phyloP scores from a whole-genome alignment of 2,888 invertebrate genomes.

The Pseudeuparius sepicola region DNA sequence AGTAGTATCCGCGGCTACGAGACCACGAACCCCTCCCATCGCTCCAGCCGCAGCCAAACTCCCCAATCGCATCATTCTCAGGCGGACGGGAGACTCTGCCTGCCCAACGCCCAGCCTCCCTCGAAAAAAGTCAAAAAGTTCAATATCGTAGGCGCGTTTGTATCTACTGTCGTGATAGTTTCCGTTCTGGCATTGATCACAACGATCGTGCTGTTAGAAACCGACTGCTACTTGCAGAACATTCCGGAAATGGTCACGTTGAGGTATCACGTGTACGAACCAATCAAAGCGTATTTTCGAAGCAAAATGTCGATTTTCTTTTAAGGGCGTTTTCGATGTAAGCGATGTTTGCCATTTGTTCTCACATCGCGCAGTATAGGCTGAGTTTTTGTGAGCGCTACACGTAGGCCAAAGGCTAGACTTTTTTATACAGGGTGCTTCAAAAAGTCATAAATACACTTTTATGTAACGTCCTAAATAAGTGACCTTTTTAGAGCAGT shows the following conservation, averaged over 20 bases:
- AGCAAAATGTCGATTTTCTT: conserved; percentile 53
- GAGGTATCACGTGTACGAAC: conserved; percentile 72
- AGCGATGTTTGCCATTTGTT: too few relatives aligned
- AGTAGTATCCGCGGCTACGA: conserved; percentile 37
- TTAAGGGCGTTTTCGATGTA: conserved; percentile 40
- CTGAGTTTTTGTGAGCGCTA: too few relatives aligned
- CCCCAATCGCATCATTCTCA: conserved; percentile 38
- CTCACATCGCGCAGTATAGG: too few relatives aligned
- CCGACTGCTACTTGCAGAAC: conserved; percentile 60
- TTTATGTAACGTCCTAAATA: too few relatives aligned
- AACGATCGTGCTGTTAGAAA: conserved; percentile 66
- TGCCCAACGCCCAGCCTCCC: conserved; percentile 24
- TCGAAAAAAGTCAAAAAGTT: conserved; percentile 42
- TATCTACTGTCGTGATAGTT: conserved; percentile 69
- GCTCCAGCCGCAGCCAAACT: conserved; percentile 43
- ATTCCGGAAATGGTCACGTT: conserved; percentile 69
- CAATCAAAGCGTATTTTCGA: conserved; percentile 67
- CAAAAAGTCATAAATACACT: too few relatives aligned
- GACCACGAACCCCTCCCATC: conserved; percentile 38
- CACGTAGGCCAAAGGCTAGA: too few relatives aligned
- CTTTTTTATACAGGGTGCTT: too few relatives aligned
- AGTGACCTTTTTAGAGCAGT: too few relatives aligned
- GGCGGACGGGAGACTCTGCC: conserved; percentile 35
- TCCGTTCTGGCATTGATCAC: conserved; percentile 57
- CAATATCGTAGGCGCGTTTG: conserved; percentile 60